These are phyloP conservation scores for Python bivittatus DNA, from an alignment of 2,113 vertebrate genomes.

Conservation along the genomic window DNA sequence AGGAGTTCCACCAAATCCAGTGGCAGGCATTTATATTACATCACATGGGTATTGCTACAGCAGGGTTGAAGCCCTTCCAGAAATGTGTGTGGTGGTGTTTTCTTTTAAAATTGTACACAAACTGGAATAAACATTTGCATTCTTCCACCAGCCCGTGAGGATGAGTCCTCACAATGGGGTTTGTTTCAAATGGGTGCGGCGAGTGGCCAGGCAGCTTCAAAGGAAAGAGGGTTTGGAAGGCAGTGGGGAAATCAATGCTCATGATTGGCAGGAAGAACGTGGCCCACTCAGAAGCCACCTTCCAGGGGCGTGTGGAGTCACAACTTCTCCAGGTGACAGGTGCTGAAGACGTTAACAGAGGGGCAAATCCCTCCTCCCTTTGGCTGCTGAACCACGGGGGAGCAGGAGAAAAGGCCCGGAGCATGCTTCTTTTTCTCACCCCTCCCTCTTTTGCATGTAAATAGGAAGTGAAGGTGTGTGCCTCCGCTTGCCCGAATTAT, in stretches of 20 bases:
- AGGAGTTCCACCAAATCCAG: neutral
- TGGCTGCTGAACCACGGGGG: neutral
- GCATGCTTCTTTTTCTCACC: neutral
- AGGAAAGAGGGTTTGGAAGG: fast-evolving
- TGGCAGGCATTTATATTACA: neutral
- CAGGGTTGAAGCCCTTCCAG: neutral
- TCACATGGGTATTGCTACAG: neutral
- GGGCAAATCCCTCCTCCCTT: neutral
- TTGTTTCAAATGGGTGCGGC: neutral
- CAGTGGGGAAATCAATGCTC: neutral
- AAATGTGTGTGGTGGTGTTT: neutral
- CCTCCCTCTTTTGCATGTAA: conserved; percentile 3
- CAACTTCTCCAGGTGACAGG: conserved; percentile 61
- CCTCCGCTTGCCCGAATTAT: conserved; percentile 9
- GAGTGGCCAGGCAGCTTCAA: neutral
- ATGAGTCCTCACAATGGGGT: neutral
- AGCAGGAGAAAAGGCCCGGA: too few relatives aligned
- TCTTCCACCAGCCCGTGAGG: neutral
- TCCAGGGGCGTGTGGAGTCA: conserved; percentile 36
- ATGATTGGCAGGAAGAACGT: conserved; percentile 21
- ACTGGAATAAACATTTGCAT: neutral
- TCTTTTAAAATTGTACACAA: neutral
- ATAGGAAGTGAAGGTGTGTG: neutral
- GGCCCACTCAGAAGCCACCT: conserved; percentile 26
- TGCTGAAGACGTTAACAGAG: conserved; percentile 42